Base-by-base conservation (phyloP, 2,113 vertebrate species). In the Ameiurus melas region DNA sequence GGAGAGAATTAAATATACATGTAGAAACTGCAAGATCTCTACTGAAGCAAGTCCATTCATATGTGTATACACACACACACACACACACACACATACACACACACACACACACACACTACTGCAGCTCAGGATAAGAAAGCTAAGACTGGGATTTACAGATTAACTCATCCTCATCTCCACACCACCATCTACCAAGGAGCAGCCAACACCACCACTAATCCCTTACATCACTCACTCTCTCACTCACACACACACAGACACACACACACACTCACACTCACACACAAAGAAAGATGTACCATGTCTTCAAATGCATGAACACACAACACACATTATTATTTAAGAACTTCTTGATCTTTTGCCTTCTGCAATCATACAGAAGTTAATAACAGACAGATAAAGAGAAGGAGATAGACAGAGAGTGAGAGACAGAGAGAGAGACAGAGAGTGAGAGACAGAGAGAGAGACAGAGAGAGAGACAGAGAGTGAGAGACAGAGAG, bases 91-190 rank as follows among this genome's bases (percentile, higher is more conserved):
- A 43, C 83, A 39, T 36, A 81, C 75, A 43, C 83, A 39, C 75
- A 62, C 36, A 66, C 83, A 39, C 60, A 33, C 62, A 60, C 51
- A 39, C 36, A 14, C n/a, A 33, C 68, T 2, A 92, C 94, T 96
- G 95, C 93, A 91, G 93, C 94, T 94, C 92, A 93, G 82, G 95
- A 95, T 96, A 95, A 96, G 94, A 93, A 94, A 93, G 93, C 94
- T 95, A 94, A 96, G 93, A 94, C 94, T 93, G 91, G 95, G 95
- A 96, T 96, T 95, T 95, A 93, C 89, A 92, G 95, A 94, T 95
- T 94, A 93, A 94, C 93, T 95, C 95, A 95, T 95, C 93, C 88
- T 94, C 94, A 95, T 95, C 94, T 96, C 94, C 92, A 91, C 92
- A 87, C 92, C 90, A 91, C 93, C 90, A 92, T 94, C 93, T 93